Evolutionary conservation across 2,888 invertebrate genomes (phyloP).

Genomic region (Megamerina dolium): DNA sequence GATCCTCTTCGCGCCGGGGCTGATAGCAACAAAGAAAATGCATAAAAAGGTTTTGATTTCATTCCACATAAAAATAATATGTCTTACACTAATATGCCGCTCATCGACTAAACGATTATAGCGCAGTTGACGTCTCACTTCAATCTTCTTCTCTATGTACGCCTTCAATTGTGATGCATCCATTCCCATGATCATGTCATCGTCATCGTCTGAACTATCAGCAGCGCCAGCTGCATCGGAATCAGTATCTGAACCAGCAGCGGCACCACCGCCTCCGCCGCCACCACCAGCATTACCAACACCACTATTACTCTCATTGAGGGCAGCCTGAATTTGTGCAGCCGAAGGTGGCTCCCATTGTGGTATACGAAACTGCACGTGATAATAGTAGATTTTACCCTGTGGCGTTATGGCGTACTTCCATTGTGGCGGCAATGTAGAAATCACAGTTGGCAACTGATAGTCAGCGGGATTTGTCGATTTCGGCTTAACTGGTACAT

Average conservation of each 20-base stretch:
- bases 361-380: constrained; percentile 67
- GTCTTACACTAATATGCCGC: constrained; percentile 56
- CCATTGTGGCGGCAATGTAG: constrained; percentile 74
- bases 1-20: constrained; percentile 78
- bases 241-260: constrained; percentile 25
- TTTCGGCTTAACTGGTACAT: constrained; percentile 31
- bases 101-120: constrained; percentile 54
- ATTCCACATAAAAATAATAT: background rate
- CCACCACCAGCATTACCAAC: constrained; percentile 1
- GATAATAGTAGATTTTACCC: constrained; percentile 89
- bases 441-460: constrained; percentile 52
- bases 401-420: constrained; percentile 73
- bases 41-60: background rate
- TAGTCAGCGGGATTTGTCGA: constrained; percentile 41
- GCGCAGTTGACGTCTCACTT: constrained; percentile 53
- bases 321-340: too few species aligned
- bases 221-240: constrained; percentile 16
- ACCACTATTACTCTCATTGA: too few species aligned
- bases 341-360: constrained; percentile 70
- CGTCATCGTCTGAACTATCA: constrained; percentile 30
- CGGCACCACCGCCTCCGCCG: background rate
- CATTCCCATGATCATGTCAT: constrained; percentile 29
- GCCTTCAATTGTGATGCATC: constrained; percentile 33
- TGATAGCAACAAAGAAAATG: constrained; percentile 39
- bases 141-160: constrained; percentile 49